Evolutionary conservation across 2,888 invertebrate genomes (phyloP).

Genomic region (Ceramica pisi): DNA sequence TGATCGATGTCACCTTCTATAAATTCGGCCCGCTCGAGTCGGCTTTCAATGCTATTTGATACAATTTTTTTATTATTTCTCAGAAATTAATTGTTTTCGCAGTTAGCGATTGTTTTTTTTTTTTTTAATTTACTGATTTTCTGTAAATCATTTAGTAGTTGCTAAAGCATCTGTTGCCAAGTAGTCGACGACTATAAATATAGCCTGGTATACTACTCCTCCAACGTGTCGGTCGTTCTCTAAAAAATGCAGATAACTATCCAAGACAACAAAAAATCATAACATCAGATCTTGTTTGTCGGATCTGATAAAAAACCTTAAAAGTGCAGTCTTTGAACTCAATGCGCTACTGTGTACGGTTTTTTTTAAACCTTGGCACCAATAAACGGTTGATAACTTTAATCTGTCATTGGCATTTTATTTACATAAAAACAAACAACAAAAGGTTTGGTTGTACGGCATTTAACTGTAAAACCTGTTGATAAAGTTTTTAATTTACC

Average conservation of each 20-base stretch:
- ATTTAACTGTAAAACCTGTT: conserved; percentile 14
- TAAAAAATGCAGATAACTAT: not conserved
- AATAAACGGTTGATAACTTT: conserved; percentile 32
- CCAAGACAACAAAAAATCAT: not conserved
- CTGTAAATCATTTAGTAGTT: no score
- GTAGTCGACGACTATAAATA: no score
- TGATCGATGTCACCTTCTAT: no score
- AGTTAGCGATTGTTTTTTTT: no score
- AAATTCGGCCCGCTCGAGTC: no score
- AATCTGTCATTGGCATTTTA: conserved; percentile 44
- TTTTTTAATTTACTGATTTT: no score
- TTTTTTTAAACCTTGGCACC: conserved; percentile 41
- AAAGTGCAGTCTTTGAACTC: conserved; percentile 1
- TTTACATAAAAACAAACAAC: conserved; percentile 30
- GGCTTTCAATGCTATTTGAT: no score
- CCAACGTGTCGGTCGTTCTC: no score
- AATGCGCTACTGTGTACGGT: not conserved
- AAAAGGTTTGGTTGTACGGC: conserved; percentile 36
- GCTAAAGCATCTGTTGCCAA: no score
- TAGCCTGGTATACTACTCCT: no score
- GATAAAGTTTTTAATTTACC: not conserved
- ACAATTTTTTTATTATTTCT: no score
- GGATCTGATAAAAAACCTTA: not conserved
- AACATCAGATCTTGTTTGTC: not conserved
- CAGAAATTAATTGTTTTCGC: no score